A percentile compares a stretch with the other conserved stretches of the same genome.
phyloP scores from a whole-genome alignment of 2,888 invertebrate species.

The Slavum lentiscoides region DNA sequence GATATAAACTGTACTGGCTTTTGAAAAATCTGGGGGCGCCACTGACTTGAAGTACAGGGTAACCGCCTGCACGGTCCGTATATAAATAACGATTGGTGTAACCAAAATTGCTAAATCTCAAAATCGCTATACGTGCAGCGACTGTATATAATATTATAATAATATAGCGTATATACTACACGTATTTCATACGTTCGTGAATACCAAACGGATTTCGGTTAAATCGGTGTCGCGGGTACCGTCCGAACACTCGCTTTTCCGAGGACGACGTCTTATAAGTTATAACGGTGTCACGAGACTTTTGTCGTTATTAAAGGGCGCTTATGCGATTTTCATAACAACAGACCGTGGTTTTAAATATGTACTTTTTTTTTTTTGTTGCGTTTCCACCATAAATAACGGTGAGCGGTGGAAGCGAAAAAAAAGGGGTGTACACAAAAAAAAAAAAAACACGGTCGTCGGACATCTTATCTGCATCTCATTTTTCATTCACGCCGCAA shows the following conservation, averaged over 20 bases:
- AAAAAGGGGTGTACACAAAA: not conserved
- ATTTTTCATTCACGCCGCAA: conserved; percentile 48
- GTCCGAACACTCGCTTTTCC: not conserved
- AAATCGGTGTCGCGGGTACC: not conserved
- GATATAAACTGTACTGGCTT: too few species aligned
- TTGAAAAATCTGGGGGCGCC: too few species aligned
- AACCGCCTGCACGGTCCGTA: too few species aligned
- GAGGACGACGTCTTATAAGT: not conserved
- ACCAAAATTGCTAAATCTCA: too few species aligned
- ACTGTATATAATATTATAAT: not conserved
- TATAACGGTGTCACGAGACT: not conserved
- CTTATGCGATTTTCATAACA: conserved; percentile 15
- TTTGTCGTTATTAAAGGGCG: not conserved
- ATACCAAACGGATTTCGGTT: too few species aligned
- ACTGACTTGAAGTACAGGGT: too few species aligned
- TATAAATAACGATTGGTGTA: too few species aligned
- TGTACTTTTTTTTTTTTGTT: conserved; percentile 13
- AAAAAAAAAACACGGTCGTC: conserved; percentile 7
- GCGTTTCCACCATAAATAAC: conserved; percentile 24
- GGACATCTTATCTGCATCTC: conserved; percentile 53
- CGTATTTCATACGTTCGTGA: not conserved
- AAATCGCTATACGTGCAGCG: not conserved
- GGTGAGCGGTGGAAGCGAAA: too few species aligned
- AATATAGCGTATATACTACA: not conserved
- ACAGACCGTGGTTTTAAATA: not conserved